Percentiles rank a stretch among this genome's conserved stretches.
phyloP scores from a whole-genome alignment of 2,113 vertebrate genomes.

The Vireo altiloquus region DNA sequence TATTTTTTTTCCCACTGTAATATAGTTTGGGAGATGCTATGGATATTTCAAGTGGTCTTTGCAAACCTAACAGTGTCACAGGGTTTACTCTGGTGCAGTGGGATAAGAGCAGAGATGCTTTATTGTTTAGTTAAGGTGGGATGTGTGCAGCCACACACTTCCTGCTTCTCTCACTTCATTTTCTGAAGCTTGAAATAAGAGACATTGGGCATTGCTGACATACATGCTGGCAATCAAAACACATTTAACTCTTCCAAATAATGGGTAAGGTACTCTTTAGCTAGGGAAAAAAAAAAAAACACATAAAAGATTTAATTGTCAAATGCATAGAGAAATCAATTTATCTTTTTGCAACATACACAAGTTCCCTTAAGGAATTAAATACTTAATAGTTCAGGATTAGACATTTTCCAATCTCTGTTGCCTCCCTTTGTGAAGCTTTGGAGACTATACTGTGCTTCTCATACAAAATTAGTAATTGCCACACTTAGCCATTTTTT shows the following conservation, averaged over 20 bases:
- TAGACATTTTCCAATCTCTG: neutral
- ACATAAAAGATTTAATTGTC: neutral
- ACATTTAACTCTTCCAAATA: neutral
- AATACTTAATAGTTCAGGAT: neutral
- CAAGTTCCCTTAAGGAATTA: neutral
- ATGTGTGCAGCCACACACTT: neutral
- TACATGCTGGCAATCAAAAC: neutral
- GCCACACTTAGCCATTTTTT: neutral
- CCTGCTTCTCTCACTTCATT: neutral
- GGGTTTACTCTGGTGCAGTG: neutral
- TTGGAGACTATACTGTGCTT: neutral
- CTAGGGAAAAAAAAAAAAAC: neutral
- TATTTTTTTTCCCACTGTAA: neutral
- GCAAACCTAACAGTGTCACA: neutral
- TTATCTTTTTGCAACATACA: neutral
- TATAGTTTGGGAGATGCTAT: neutral
- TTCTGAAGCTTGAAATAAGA: neutral
- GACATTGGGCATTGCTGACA: neutral
- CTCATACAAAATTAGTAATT: neutral
- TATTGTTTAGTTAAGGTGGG: neutral
- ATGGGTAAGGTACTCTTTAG: accelerated
- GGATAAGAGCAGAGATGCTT: neutral
- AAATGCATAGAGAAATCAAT: neutral
- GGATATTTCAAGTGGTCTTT: neutral
- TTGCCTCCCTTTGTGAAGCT: neutral